phyloP scores from a whole-genome alignment of 1,140 invertebrate genomes.

The Adelges cooleyi region DNA sequence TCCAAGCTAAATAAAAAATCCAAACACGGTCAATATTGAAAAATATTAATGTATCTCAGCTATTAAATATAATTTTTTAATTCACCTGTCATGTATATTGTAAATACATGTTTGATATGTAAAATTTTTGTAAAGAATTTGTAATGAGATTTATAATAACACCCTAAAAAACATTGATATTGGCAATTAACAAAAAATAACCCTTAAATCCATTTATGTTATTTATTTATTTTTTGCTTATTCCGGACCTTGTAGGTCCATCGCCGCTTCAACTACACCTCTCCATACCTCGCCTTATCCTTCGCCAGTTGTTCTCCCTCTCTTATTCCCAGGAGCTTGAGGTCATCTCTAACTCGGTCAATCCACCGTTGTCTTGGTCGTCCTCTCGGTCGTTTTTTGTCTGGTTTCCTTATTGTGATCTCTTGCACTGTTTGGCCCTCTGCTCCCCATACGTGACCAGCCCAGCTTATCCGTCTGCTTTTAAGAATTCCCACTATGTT shows the following conservation, averaged over 20 bases:
- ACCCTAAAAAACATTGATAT: too few relatives aligned
- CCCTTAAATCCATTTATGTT: too few relatives aligned
- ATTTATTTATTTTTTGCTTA: background rate
- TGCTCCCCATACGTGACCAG: constrained; percentile 8
- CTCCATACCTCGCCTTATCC: constrained; percentile 3
- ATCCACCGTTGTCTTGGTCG: constrained; percentile 17
- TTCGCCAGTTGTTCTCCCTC: background rate
- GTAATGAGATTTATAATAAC: too few relatives aligned
- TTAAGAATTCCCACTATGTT: constrained; percentile 18
- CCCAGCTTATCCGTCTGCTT: constrained; percentile 13
- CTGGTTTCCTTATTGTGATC: background rate
- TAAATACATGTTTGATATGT: too few relatives aligned
- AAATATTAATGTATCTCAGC: too few relatives aligned
- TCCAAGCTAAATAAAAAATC: too few relatives aligned
- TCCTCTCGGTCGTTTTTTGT: constrained; percentile 14
- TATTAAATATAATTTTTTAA: too few relatives aligned
- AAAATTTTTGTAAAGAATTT: too few relatives aligned
- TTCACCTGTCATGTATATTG: too few relatives aligned
- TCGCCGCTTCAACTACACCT: constrained; percentile 2
- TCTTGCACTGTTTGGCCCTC: background rate
- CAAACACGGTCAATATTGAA: too few relatives aligned
- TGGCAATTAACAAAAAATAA: too few relatives aligned
- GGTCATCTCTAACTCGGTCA: constrained; percentile 12
- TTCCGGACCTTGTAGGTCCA: background rate
- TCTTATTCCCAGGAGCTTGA: constrained; percentile 20